Evolutionary conservation across 2,888 invertebrate species (phyloP).

Genomic region (Drosophila meridionalis): DNA sequence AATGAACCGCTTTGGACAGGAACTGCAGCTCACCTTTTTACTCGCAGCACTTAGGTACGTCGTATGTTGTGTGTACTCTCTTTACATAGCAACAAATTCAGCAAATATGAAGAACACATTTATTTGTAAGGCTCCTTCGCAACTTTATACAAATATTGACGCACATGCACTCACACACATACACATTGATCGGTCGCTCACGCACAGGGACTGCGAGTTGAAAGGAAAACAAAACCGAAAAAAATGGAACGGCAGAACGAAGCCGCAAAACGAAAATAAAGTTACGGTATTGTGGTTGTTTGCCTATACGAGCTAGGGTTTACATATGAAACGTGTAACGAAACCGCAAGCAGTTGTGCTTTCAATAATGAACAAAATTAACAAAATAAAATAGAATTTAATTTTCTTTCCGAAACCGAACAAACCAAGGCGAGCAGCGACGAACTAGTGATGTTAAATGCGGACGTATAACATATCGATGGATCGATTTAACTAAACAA

Average conservation of each 20-base stretch:
- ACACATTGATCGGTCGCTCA: slow-evolving; percentile 14
- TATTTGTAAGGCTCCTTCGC: slow-evolving; percentile 31
- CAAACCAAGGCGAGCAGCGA: slow-evolving; percentile 55
- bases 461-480: slow-evolving; percentile 15
- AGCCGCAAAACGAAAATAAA: slow-evolving; percentile 40
- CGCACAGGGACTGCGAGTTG: slow-evolving; percentile 40
- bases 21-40: slow-evolving; percentile 39
- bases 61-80: slow-evolving; percentile 4
- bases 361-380: slow-evolving; percentile 53
- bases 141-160: slow-evolving; percentile 30
- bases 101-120: slow-evolving; percentile 31
- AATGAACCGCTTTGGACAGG: slow-evolving; percentile 33
- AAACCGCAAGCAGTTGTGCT: slow-evolving; percentile 31
- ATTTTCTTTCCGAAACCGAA: slow-evolving; percentile 54
- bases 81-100: slow-evolving; percentile 24
- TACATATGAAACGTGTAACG: slow-evolving; percentile 19
- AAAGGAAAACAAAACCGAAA: slow-evolving; percentile 44
- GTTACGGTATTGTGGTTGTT: slow-evolving; percentile 13
- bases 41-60: slow-evolving; percentile 11
- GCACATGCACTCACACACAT: slow-evolving; percentile 18
- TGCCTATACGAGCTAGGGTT: slow-evolving; percentile 12
- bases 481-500: neutral
- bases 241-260: slow-evolving; percentile 21
- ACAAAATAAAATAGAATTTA: slow-evolving; percentile 60
- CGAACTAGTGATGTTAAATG: slow-evolving; percentile 48